These are phyloP conservation scores for Xanthorhoe designata DNA, from an alignment of 2,888 invertebrate species.

Conservation along the genomic window DNA sequence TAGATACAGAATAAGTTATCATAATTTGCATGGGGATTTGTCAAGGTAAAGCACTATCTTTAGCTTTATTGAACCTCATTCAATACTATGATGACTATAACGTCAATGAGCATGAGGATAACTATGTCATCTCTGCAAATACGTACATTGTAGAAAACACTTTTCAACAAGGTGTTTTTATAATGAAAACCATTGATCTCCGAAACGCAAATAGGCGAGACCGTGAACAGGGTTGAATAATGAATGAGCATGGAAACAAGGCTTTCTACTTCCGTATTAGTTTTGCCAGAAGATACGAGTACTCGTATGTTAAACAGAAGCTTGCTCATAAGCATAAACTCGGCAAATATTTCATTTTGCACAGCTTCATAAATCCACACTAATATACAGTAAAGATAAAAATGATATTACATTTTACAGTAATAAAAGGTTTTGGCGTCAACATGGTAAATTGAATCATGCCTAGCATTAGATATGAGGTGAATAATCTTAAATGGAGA, in stretches of 20 bases:
- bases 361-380: conserved; percentile 35
- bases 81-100: conserved; percentile 10
- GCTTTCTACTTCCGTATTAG: conserved; percentile 15
- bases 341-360: conserved; percentile 8
- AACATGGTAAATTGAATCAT: conserved; percentile 26
- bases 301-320: conserved; percentile 15
- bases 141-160: neutral
- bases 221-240: conserved; percentile 21
- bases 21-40: conserved; percentile 43
- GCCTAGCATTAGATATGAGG: conserved; percentile 24
- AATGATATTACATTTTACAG: conserved; percentile 35
- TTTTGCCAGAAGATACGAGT: conserved; percentile 10
- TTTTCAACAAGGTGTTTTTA: conserved; percentile 6
- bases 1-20: conserved; percentile 50
- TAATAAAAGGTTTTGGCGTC: conserved; percentile 34
- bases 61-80: conserved; percentile 16
- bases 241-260: conserved; percentile 21
- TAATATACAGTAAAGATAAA: conserved; percentile 45
- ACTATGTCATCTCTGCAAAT: neutral
- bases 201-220: conserved; percentile 20
- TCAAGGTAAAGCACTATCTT: conserved; percentile 23
- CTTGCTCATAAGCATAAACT: conserved; percentile 9
- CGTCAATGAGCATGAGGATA: conserved; percentile 3
- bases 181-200: conserved; percentile 20
- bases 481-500: conserved; percentile 27